Evolutionary conservation across 2,888 invertebrate genomes (phyloP).

Genomic region (Heliconius erato): DNA sequence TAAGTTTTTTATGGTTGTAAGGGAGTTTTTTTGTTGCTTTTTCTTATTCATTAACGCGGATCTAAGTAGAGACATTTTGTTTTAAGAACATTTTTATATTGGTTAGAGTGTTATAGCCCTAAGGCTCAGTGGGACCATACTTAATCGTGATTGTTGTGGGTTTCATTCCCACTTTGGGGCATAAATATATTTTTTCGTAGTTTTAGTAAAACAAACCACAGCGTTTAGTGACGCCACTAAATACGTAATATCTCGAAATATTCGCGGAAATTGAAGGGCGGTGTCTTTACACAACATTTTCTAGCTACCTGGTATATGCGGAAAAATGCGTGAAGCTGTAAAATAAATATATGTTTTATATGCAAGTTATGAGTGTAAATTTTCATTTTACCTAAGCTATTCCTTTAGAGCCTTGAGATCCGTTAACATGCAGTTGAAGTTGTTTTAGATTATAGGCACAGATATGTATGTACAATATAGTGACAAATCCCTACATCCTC

Average conservation of each 20-base stretch:
- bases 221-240: too few species aligned
- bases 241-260: too few species aligned
- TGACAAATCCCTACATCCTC: too few species aligned
- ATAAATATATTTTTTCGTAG: background rate
- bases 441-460: too few species aligned
- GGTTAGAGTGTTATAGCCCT: background rate
- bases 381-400: background rate
- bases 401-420: too few species aligned
- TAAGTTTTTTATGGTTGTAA: constrained; percentile 37
- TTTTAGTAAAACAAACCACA: too few species aligned
- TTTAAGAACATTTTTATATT: background rate
- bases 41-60: constrained; percentile 6
- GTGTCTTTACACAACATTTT: background rate
- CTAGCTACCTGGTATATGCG: background rate
- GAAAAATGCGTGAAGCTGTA: background rate
- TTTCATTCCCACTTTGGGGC: background rate
- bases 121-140: background rate
- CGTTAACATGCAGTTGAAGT: too few species aligned
- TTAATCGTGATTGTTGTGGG: background rate
- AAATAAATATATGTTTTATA: background rate
- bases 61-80: background rate
- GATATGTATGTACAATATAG: too few species aligned
- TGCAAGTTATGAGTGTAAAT: background rate
- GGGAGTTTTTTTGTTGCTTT: constrained; percentile 28
- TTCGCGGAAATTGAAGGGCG: too few species aligned